A percentile compares a stretch with the other conserved stretches of the same genome.
Conservation (phyloP, 1,140 invertebrate genomes). For the Atta colombica region DNA sequence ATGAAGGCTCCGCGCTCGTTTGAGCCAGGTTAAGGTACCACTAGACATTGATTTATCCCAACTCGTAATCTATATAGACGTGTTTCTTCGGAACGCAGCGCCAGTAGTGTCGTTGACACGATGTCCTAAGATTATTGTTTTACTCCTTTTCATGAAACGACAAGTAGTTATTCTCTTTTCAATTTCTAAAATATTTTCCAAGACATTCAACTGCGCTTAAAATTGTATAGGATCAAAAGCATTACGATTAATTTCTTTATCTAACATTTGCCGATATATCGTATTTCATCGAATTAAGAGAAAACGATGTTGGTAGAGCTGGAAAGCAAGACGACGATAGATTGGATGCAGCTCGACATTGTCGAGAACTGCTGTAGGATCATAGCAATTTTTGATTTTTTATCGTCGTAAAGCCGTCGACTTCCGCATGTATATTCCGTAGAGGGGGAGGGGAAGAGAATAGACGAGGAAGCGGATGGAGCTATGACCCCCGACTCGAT, state of each 20-base stretch:
- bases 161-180: no score
- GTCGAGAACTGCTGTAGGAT: constrained; percentile 1
- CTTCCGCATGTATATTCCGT: constrained; percentile 64
- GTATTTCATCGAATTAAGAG: background rate
- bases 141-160: background rate
- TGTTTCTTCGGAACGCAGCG: constrained; percentile 33
- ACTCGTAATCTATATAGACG: constrained; percentile 51
- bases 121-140: constrained; percentile 8
- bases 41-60: constrained; percentile 74
- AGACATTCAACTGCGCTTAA: background rate
- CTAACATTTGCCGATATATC: background rate
- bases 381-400: constrained; percentile 70
- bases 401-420: constrained; percentile 74
- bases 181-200: background rate
- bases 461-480: background rate
- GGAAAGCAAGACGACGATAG: background rate
- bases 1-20: constrained; percentile 50
- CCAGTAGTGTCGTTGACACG: background rate
- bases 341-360: background rate
- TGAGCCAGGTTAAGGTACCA: constrained; percentile 71
- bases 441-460: background rate
- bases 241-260: background rate
- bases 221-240: background rate
- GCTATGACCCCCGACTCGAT: constrained; percentile 66
- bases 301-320: constrained; percentile 25